These are phyloP conservation scores for Passer domesticus DNA, from an alignment of 2,113 vertebrate species.

Conservation along the genomic window DNA sequence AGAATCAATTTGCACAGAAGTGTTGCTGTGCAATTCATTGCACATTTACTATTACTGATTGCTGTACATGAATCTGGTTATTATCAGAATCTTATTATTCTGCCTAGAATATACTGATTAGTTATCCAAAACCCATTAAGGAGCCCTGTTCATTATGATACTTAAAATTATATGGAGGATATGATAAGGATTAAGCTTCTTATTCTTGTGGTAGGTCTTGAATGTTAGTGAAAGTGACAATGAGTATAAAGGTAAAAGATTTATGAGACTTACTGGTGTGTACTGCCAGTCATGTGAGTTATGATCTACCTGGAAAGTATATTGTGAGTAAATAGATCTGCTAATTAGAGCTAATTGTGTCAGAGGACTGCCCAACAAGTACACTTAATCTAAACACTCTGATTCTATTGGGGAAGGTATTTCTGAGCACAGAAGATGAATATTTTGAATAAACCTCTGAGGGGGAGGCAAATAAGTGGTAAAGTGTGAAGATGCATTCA, in stretches of 20 bases:
- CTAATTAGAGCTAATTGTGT: conserved; percentile 35
- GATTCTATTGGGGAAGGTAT: background rate
- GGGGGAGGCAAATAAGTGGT: background rate
- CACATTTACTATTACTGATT: background rate
- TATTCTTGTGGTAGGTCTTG: background rate
- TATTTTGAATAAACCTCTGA: conserved; percentile 9
- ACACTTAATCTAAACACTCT: conserved; percentile 18
- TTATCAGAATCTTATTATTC: background rate
- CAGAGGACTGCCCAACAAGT: conserved; percentile 14
- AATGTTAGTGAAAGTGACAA: background rate
- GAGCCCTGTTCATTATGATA: background rate
- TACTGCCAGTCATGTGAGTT: background rate
- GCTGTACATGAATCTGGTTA: background rate
- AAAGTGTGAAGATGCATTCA: conserved; percentile 2
- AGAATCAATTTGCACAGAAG: background rate
- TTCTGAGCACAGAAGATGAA: conserved; percentile 6
- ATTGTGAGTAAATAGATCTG: conserved; percentile 10
- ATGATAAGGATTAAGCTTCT: background rate
- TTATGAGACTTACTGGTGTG: background rate
- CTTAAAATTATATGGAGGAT: background rate
- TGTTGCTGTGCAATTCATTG: background rate
- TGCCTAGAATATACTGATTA: background rate
- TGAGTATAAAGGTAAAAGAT: background rate
- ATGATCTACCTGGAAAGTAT: background rate
- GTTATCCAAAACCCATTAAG: background rate